phyloP scores from a whole-genome alignment of 2,797 vertebrate species.

The Dermochelys coriacea region DNA sequence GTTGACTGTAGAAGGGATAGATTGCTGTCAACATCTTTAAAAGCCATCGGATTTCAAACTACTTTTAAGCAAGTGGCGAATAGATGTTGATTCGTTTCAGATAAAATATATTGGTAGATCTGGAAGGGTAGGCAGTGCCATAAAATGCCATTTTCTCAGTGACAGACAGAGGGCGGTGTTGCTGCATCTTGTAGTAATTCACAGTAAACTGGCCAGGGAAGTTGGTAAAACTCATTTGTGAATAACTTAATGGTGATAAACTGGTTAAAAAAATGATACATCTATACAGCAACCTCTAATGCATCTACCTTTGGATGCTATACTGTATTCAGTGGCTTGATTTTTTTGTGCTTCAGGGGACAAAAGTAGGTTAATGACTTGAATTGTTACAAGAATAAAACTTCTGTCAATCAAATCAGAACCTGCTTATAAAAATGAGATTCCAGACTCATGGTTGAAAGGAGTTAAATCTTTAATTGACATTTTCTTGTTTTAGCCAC shows the following conservation, averaged over 20 bases:
- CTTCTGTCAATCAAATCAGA: neutral
- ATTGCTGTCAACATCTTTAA: neutral
- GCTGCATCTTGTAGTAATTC: neutral
- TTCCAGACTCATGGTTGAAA: neutral
- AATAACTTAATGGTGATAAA: neutral
- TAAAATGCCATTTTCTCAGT: neutral
- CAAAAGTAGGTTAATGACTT: neutral
- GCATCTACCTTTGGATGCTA: no score
- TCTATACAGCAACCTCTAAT: fast-evolving
- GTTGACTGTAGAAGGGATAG: neutral
- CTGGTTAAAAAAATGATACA: neutral
- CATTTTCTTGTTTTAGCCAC: neutral
- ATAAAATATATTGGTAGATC: neutral
- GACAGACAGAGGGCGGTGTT: conserved; percentile 58
- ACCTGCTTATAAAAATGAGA: neutral
- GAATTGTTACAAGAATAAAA: neutral
- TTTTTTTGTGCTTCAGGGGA: neutral
- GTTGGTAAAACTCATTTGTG: neutral
- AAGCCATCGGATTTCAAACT: neutral
- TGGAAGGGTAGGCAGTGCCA: neutral
- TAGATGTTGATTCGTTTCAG: neutral
- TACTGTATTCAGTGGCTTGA: neutral
- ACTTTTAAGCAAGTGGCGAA: neutral
- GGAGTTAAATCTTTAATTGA: neutral
- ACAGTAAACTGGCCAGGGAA: neutral